These are phyloP conservation scores for Sebastiscus albofasciatus DNA, from an alignment of 2,797 vertebrate genomes.

Conservation along the genomic window DNA sequence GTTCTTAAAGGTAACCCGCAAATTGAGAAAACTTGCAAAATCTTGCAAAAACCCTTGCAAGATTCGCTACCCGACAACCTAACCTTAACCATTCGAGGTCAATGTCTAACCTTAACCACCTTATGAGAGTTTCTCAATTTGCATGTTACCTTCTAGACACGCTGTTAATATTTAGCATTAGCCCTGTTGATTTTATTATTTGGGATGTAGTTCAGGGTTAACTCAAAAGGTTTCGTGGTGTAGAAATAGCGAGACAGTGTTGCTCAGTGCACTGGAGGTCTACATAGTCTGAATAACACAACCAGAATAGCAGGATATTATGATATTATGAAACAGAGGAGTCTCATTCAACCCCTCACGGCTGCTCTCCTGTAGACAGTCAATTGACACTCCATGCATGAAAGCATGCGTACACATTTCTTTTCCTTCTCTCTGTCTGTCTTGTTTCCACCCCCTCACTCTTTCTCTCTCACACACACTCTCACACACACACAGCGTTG, in stretches of 20 bases:
- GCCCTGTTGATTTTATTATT: background rate
- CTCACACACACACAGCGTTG: conserved; percentile 10
- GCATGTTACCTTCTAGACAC: too few relatives aligned
- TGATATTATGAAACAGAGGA: conserved; percentile 28
- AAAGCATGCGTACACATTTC: background rate
- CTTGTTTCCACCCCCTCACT: background rate
- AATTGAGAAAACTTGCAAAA: too few relatives aligned
- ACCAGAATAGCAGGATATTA: conserved; percentile 4
- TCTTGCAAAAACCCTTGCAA: too few relatives aligned
- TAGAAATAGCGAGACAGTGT: conserved; percentile 22
- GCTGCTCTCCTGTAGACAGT: background rate
- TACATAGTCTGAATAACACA: background rate
- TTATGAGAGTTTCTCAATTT: too few relatives aligned
- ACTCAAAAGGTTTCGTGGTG: background rate
- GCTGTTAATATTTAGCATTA: background rate
- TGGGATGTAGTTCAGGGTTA: background rate
- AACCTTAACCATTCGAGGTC: too few relatives aligned
- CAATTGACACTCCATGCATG: background rate
- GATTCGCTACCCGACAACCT: rapidly evolving
- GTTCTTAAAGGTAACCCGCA: too few relatives aligned
- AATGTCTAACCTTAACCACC: too few relatives aligned
- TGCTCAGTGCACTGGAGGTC: conserved; percentile 19
- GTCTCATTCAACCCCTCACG: background rate
- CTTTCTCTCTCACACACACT: background rate
- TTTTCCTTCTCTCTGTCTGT: background rate